These are phyloP conservation scores for Gallinago jamesoni DNA, from an alignment of 2,113 vertebrate species.

Conservation along the genomic window DNA sequence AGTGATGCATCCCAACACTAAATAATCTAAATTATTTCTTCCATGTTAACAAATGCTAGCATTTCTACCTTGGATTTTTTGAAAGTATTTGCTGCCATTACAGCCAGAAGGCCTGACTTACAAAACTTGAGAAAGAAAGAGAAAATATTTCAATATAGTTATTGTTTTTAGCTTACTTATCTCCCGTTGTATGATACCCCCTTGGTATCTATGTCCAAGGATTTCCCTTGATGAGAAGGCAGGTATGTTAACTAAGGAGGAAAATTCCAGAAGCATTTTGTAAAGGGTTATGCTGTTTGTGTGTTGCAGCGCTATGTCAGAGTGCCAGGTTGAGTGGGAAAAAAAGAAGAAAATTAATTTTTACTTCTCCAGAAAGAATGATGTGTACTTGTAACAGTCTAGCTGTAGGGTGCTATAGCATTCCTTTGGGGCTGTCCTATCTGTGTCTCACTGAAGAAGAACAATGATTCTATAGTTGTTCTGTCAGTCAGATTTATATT, in stretches of 20 bases:
- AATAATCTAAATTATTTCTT: neutral
- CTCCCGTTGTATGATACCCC: neutral
- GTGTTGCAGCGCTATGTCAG: neutral
- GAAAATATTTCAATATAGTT: neutral
- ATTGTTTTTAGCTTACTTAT: neutral
- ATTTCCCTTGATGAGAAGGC: neutral
- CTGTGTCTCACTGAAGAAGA: neutral
- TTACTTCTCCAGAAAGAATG: neutral
- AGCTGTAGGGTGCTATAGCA: neutral
- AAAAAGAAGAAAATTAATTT: neutral
- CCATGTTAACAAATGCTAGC: neutral
- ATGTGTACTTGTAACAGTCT: neutral
- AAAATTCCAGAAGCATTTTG: neutral
- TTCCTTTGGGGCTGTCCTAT: neutral
- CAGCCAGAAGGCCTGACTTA: neutral
- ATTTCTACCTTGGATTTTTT: neutral
- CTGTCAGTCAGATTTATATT: neutral
- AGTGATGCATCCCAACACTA: neutral
- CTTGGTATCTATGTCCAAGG: neutral
- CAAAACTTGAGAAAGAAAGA: neutral
- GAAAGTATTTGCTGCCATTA: neutral
- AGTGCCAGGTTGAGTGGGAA: neutral
- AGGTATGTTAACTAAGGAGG: neutral
- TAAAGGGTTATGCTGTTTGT: neutral
- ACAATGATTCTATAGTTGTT: neutral